Evolutionary conservation across 2,797 vertebrate genomes (phyloP), one percentile per base, ranked within the genome.

Genomic region (Crenuchus spilurus): DNA sequence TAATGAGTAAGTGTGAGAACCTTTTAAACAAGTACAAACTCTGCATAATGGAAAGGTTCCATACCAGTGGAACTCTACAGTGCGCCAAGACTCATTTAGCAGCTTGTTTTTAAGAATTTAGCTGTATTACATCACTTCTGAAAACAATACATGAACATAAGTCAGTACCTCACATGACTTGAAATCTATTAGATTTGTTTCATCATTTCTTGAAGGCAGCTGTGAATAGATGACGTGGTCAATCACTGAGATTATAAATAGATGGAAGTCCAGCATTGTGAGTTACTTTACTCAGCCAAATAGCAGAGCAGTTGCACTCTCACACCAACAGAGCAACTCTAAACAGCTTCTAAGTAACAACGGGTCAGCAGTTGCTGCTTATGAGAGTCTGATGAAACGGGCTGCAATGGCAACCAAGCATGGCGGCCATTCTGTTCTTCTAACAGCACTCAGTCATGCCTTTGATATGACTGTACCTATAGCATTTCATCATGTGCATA

Each of bases 171-270:
- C 61, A 5, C 8, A 46, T 30, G 9, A 22, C 24, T 48, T 16
- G 30, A 58, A 39, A 42, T 41, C 35, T 26, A 42, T 46, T 70
- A 2, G 31, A 33, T 62, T 31, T 68, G 62, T 66, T 49, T 57
- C 10, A 13, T 58, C 52, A 41, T 42, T 33, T 41, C 46, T 52
- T 35, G 49, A 66, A 42, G 58, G 52, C 51, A 58, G 33, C 55
- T 6, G 42, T 44, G 51, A 63, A 42, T 55, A 44, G 30, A 46
- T 64, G 61, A 60, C 39, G 31, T 70, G 65, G 74, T 80, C 61
- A 68, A 67, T 79, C 79, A 71, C 33, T 16, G 16, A 37, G 26
- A 61, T 74, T 77, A 77, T 77, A 80, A 77, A 74, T 75, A 72
- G 62, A 72, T 71, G 18, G n/a, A 72, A 57, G 66, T 77, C 41